Base-by-base conservation (phyloP, 2,888 invertebrate genomes). In the Nemotelus nigrinus region DNA sequence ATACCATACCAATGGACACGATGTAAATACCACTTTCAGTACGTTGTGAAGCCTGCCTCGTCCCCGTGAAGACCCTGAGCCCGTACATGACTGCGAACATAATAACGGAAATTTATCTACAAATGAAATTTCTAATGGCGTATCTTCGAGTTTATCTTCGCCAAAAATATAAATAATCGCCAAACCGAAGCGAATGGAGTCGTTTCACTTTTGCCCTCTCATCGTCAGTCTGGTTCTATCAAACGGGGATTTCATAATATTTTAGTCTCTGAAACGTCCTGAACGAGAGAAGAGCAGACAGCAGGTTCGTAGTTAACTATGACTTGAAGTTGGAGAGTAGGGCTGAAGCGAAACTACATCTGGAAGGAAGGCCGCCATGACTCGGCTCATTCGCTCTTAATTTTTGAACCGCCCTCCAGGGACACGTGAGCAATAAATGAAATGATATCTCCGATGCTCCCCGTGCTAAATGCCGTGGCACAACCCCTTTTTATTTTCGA, bases 371-470 rank as follows among this genome's bases (percentile, higher is more conserved):
- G 55, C 70, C 53, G 55, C 47, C 47, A 70, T 70, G 70, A 74
- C 74, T 60, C 48, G 74, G 47, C 45, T 76, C 48, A 58, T 67
- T 76, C 76, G 67, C 70, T 77, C 77, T 77, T 78, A 79, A 80
- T 79, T 80, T 78, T 79, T 80, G 78, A 79, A 81, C 79, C 80
- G 77, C 81, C 80, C 81, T 78, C 81, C 76, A 79, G 81, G 81
- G 81, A 81, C 78, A 79, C 79, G 79, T 80, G 79, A 80, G 79
- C 79, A 80, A 80, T 78, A 79, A 79, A 78, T 78, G 78, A 79
- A 79, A 79, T 79, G 79, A 78, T 79, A 79, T 79, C 79, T 79
- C 70, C 48, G 68, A 55, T 47, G 47, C 70, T 71, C 76, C 67
- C 78, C 76, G 78, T 77, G 79, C 77, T 79, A 78, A 79, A 78